These are phyloP conservation scores for Saccopteryx leptura DNA, from an alignment of 2,113 vertebrate species.

Conservation along the genomic window DNA sequence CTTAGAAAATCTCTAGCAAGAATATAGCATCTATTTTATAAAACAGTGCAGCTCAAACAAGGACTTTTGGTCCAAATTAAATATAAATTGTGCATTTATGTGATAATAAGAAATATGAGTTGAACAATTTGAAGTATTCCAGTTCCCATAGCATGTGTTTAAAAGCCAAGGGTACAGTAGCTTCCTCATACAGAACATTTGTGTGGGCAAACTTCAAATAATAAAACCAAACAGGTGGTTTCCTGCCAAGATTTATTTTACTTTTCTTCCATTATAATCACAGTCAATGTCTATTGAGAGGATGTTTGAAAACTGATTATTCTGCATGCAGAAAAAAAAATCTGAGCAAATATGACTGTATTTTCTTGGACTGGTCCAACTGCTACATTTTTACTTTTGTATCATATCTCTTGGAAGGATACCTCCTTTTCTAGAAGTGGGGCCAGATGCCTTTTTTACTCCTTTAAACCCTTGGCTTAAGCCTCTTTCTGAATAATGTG, in stretches of 20 bases:
- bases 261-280: slow-evolving; percentile 57
- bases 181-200: background rate
- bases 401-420: slow-evolving; percentile 49
- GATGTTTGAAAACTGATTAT: slow-evolving; percentile 56
- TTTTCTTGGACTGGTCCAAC: slow-evolving; percentile 17
- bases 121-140: background rate
- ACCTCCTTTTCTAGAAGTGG: slow-evolving; percentile 59
- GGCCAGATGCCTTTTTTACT: slow-evolving; percentile 45
- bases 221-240: background rate
- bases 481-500: slow-evolving; percentile 65
- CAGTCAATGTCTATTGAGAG: slow-evolving; percentile 48
- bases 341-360: slow-evolving; percentile 12
- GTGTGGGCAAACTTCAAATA: background rate
- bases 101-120: background rate
- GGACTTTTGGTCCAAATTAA: slow-evolving; percentile 55
- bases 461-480: slow-evolving; percentile 57
- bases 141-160: background rate
- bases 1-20: background rate
- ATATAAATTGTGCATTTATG: background rate
- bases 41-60: background rate
- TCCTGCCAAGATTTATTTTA: slow-evolving; percentile 45
- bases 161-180: background rate
- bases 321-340: slow-evolving; percentile 56
- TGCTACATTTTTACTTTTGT: slow-evolving; percentile 30
- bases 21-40: background rate